Base-by-base conservation (phyloP, 2,113 vertebrate genomes). In the Ctenodactylus gundi region DNA sequence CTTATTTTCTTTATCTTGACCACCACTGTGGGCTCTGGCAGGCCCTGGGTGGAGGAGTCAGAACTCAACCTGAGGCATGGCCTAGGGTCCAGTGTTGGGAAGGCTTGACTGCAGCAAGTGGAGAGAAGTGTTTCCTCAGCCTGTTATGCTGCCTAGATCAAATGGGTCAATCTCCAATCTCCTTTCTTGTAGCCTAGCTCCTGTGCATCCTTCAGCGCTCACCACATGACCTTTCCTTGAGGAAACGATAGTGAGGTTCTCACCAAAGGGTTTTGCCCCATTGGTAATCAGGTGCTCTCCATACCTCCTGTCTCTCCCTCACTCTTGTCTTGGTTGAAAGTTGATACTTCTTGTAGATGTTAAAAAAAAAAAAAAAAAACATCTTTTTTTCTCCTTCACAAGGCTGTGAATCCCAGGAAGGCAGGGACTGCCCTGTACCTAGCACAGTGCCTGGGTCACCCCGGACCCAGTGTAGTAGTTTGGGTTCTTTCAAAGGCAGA, bases 381-480 rank as follows among this genome's bases (percentile, higher is more conserved):
- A 1, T 82, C 29, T 57, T 11, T 4, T 13, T 31, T 23, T n/a
- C 53, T n/a, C 46, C 20, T 4, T 6, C 2, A 4, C 7, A 1
- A 72, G 4, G 44, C 41, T 57, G 0, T 60, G 44, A 60, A 36
- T 36, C 49, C 14, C 67, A 13, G 2, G 4, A 93, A 36, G 53
- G 3, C 34, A 94, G 77, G 27, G 41, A 82, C 39, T 29, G 58
- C 12, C 53, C 8, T 23, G 70, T 27, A 89, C 55, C 44, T 39
- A 77, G n/a, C n/a, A 53, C 10, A 72, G 53, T 53, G 49, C 29
- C 49, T 67, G 39, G 21, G 23, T 51, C 78, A 25, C 4, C 55
- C 23, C n/a, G n/a, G n/a, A n/a, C n/a, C n/a, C n/a, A n/a, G n/a
- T n/a, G n/a, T n/a, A n/a, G n/a, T n/a, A n/a, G n/a, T n/a, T n/a